phyloP scores from a whole-genome alignment of 2,113 vertebrate species.

The Okapia johnstoni region DNA sequence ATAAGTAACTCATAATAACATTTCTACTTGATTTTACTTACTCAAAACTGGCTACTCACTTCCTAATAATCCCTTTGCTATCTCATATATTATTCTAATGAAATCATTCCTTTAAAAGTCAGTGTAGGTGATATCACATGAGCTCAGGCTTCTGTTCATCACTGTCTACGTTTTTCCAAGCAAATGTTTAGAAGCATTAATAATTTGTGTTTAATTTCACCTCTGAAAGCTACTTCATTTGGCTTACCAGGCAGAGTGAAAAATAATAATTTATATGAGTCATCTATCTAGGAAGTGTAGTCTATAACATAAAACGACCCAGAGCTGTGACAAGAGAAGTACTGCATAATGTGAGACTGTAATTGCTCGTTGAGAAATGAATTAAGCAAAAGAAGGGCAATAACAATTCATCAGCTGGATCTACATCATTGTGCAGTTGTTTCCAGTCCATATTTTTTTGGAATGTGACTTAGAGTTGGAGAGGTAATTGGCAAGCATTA shows the following conservation, averaged over 20 bases:
- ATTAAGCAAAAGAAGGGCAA: conserved; percentile 30
- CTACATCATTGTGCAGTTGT: conserved; percentile 5
- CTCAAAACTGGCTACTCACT: background rate
- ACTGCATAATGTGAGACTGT: background rate
- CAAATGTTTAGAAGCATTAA: conserved; percentile 66
- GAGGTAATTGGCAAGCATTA: conserved; percentile 40
- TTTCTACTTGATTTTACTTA: conserved; percentile 20
- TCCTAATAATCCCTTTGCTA: background rate
- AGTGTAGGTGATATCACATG: background rate
- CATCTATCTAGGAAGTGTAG: conserved; percentile 62
- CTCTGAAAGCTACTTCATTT: conserved; percentile 70
- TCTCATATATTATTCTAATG: background rate
- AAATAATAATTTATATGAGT: conserved; percentile 64
- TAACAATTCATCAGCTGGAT: conserved; percentile 50
- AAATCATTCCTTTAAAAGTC: background rate
- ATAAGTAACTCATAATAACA: background rate
- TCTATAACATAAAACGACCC: conserved; percentile 22
- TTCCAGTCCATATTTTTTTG: conserved; percentile 9
- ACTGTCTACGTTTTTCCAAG: background rate
- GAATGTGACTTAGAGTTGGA: conserved; percentile 27
- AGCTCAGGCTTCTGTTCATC: background rate
- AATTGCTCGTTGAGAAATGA: conserved; percentile 45
- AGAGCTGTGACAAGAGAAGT: background rate
- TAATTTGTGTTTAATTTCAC: conserved; percentile 58
- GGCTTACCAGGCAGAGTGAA: conserved; percentile 58